Evolutionary conservation across 1,140 invertebrate genomes (phyloP).

Genomic region (Drosophila lini): DNA sequence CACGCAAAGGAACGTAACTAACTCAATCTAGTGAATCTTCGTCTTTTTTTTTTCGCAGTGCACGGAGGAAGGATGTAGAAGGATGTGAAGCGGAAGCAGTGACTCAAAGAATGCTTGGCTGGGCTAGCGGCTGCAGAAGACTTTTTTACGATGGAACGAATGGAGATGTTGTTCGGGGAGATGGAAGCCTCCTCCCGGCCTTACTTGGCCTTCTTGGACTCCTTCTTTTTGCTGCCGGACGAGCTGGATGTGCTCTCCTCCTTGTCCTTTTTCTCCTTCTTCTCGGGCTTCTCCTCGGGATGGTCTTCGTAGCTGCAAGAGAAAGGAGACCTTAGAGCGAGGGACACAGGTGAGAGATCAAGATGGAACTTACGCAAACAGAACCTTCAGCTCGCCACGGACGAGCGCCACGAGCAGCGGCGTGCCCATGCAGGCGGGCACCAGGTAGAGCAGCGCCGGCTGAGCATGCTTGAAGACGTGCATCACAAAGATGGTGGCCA

Average conservation of each 20-base stretch:
- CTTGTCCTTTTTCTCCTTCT: slow-evolving; percentile 84
- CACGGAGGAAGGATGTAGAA: slow-evolving; percentile 3
- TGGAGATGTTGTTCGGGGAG: slow-evolving; percentile 25
- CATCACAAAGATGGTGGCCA: slow-evolving; percentile 98
- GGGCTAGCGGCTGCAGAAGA: slow-evolving; percentile 58
- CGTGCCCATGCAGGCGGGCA: slow-evolving; percentile 96
- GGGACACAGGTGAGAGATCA: not conserved
- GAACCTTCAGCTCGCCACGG: slow-evolving; percentile 94
- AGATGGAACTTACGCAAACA: slow-evolving; percentile 92
- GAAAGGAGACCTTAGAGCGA: not conserved
- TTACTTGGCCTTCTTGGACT: slow-evolving; percentile 81
- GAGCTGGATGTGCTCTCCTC: slow-evolving; percentile 49
- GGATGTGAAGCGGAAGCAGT: slow-evolving; percentile 20
- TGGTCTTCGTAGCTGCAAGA: slow-evolving; percentile 88
- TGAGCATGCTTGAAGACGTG: slow-evolving; percentile 99
- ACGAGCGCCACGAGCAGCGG: slow-evolving; percentile 94
- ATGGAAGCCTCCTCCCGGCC: slow-evolving; percentile 40
- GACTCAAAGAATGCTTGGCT: slow-evolving; percentile 40
- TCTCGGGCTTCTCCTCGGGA: slow-evolving; percentile 85
- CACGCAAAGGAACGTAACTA: slow-evolving; percentile 54
- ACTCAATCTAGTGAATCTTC: slow-evolving; percentile 34
- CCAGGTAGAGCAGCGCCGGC: slow-evolving; percentile 98
- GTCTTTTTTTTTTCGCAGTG: slow-evolving; percentile 61
- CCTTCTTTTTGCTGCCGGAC: slow-evolving; percentile 76
- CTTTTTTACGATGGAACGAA: slow-evolving; percentile 51